Conservation (phyloP, 2,888 invertebrate species). For the Lasioglossum marginatum region DNA sequence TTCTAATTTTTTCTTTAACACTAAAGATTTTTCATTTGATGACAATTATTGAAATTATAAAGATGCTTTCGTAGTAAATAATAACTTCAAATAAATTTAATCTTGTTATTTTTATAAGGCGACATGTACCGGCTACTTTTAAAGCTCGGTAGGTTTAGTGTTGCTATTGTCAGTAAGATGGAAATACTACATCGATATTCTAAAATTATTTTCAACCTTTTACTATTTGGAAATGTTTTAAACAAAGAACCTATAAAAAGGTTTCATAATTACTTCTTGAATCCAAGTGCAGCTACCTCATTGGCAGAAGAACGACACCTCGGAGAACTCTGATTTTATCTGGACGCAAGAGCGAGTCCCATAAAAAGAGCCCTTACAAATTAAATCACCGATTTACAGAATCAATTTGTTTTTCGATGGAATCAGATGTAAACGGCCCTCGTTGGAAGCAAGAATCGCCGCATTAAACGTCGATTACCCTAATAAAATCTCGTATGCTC, state of each 20-base stretch:
- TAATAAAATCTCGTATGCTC: not conserved
- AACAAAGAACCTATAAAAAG: too few species aligned
- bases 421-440: not conserved
- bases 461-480: not conserved
- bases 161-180: not conserved
- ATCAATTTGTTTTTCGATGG: not conserved
- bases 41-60: too few species aligned
- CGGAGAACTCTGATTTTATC: not conserved
- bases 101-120: too few species aligned
- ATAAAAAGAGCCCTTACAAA: not conserved
- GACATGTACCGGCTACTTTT: too few species aligned
- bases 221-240: not conserved
- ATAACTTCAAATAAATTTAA: too few species aligned
- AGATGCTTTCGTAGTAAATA: too few species aligned
- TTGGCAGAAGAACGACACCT: not conserved
- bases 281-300: not conserved
- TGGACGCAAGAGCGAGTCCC: not conserved
- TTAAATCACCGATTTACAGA: not conserved
- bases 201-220: too few species aligned
- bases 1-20: not conserved
- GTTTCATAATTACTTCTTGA: not conserved
- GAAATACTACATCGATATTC: not conserved
- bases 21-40: too few species aligned
- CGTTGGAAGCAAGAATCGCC: not conserved
- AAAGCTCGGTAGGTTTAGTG: too few species aligned